Base-by-base conservation (phyloP, 1,140 invertebrate species). In the Drosophila seguyi region DNA sequence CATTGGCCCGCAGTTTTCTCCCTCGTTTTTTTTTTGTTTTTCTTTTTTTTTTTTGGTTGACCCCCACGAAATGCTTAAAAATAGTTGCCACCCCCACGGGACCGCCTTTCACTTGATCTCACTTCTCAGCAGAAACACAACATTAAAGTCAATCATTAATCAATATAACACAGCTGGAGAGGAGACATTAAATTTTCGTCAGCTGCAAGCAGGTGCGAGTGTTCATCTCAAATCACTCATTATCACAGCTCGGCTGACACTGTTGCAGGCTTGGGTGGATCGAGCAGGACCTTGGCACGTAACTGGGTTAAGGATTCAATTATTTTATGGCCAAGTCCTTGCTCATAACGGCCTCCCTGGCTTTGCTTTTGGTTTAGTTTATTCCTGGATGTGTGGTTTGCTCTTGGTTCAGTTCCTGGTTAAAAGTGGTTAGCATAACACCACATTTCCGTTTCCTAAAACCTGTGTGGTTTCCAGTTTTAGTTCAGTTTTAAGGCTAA, bases 51-150 rank as follows among this genome's bases (percentile, higher is more conserved):
- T 10, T n/a, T 56, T n/a, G 45, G 14, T 18, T 36, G 29, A 47
- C 48, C 58, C 56, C 38, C 39, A 71, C 48, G 50, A 53, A 34
- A 71, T 58, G 65, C 29, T 71, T 72, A 69, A 58, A 71, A 72
- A 72, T 69, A 71, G 63, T 47, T 22, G 34, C 34, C 59, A 31
- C 59, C 42, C 34, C n/a, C n/a, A 18, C 36, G 18, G 14, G 3
- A 5, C 4, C 18, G 18, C 42, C 59, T 45, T 47, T 13, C 36
- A 66, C 45, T 65, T 65, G 56, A 65, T 65, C 61, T 60, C 55
- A 25, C 27, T 31, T n/a, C 6, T 29, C n/a, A n/a, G n/a, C n/a
- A n/a, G n/a, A 27, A 31, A 25, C 31, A 13, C 14, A 20, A 27
- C 56, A 60, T 61, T 42, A 42, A 61, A 61, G 27, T 63, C 27